phyloP scores from a whole-genome alignment of 2,888 invertebrate species.

The Taenaris catops region DNA sequence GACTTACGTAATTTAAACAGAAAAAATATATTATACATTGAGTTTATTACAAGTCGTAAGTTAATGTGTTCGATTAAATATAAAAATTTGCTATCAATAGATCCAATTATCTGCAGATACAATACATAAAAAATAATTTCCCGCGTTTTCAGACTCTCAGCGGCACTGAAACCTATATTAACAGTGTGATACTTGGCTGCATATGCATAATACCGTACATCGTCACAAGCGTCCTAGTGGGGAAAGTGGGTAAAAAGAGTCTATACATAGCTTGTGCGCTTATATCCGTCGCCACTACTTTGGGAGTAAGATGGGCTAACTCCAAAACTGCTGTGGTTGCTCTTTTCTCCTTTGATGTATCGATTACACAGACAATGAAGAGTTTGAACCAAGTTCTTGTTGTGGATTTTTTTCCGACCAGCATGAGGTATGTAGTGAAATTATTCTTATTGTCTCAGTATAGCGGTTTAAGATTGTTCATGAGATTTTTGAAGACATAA shows the following conservation, averaged over 20 bases:
- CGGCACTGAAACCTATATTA: slow-evolving; percentile 41
- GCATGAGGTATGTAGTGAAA: slow-evolving; percentile 36
- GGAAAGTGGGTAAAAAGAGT: slow-evolving; percentile 43
- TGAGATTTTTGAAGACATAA: no score
- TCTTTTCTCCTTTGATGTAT: slow-evolving; percentile 40
- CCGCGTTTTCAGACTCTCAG: slow-evolving; percentile 35
- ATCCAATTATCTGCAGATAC: no score
- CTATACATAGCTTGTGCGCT: slow-evolving; percentile 33
- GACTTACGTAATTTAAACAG: no score
- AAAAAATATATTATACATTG: no score
- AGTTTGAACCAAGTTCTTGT: slow-evolving; percentile 37
- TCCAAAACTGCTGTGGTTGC: slow-evolving; percentile 41
- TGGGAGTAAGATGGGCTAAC: slow-evolving; percentile 41
- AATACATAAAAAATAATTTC: background rate
- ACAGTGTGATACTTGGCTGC: slow-evolving; percentile 41
- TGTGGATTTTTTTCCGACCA: slow-evolving; percentile 47
- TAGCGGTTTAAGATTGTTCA: no score
- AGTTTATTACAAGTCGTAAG: no score
- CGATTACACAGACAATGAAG: slow-evolving; percentile 40
- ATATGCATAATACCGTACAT: slow-evolving; percentile 35
- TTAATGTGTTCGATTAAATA: no score
- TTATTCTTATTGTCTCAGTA: background rate
- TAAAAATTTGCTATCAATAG: no score
- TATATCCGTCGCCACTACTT: slow-evolving; percentile 29
- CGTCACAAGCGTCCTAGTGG: slow-evolving; percentile 37